Evolutionary conservation across 2,888 invertebrate species (phyloP).

Genomic region (Hirudinaria manillensis): DNA sequence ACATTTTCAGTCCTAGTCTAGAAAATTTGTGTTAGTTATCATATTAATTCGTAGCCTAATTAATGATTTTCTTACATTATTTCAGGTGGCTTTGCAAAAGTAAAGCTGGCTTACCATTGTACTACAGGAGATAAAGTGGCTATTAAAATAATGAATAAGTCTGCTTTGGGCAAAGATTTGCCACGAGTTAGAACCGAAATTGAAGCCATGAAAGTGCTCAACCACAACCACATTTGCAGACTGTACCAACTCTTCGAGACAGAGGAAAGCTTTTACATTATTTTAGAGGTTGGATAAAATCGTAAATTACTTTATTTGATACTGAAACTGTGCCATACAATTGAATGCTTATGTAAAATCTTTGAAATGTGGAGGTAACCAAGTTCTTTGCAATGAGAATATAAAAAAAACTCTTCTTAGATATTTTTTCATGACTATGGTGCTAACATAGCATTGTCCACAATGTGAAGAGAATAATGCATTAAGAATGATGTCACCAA

Average conservation of each 20-base stretch:
- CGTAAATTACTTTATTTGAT: too few species aligned
- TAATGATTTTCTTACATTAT: not conserved
- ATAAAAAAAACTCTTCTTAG: not conserved
- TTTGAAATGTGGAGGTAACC: too few species aligned
- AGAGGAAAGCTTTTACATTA: slow-evolving; percentile 67
- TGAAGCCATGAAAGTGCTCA: slow-evolving; percentile 66
- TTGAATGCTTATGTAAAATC: too few species aligned
- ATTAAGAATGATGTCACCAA: too few species aligned
- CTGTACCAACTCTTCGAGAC: slow-evolving; percentile 74
- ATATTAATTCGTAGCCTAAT: not conserved
- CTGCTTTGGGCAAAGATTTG: slow-evolving; percentile 66
- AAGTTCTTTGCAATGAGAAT: too few species aligned
- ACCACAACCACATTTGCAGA: slow-evolving; percentile 71
- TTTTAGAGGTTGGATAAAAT: slow-evolving; percentile 62
- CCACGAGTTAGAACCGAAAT: slow-evolving; percentile 69
- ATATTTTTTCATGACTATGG: not conserved
- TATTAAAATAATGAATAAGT: slow-evolving; percentile 75
- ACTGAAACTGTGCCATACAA: too few species aligned
- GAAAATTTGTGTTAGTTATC: not conserved
- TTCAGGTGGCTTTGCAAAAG: slow-evolving; percentile 72
- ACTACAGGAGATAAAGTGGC: slow-evolving; percentile 76
- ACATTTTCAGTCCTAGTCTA: not conserved
- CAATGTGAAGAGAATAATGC: too few species aligned
- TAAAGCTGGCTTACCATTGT: slow-evolving; percentile 70
- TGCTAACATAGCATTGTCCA: too few species aligned